A percentile compares a stretch with the other conserved stretches of the same genome.
phyloP scores from a whole-genome alignment of 64 coral and sea anemone genomes.

The Montipora sp. region DNA sequence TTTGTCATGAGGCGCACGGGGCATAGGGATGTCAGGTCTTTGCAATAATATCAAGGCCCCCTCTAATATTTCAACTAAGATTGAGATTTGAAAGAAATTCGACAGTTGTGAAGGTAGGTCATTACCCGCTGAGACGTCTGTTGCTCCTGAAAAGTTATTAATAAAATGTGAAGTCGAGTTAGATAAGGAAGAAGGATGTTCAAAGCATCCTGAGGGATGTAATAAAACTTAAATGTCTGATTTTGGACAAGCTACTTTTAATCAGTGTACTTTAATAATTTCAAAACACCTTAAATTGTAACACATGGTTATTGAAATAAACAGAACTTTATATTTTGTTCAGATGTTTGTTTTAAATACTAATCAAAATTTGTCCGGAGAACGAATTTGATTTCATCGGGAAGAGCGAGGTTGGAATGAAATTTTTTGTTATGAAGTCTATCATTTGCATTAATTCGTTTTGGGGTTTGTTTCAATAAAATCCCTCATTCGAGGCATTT shows the following conservation, averaged over 20 bases:
- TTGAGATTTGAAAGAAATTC: no score
- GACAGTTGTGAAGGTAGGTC: no score
- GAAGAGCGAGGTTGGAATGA: neutral
- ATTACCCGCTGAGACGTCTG: no score
- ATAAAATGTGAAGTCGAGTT: no score
- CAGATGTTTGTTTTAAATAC: neutral
- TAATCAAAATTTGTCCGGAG: neutral
- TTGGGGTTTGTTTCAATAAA: neutral
- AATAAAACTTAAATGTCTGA: neutral
- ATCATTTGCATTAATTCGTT: neutral
- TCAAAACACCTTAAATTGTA: constrained; percentile 7
- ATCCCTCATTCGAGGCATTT: neutral
- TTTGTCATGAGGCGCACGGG: constrained; percentile 30
- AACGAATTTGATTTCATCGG: neutral
- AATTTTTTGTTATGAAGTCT: neutral
- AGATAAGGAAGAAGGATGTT: no score
- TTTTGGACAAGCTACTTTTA: neutral
- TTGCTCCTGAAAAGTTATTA: no score
- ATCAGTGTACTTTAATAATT: constrained; percentile 21
- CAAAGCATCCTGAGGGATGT: no score
- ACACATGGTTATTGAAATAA: no score
- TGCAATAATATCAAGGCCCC: constrained; percentile 25
- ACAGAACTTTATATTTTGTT: neutral
- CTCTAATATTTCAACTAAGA: no score
- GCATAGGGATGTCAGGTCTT: constrained; percentile 37